Evolutionary conservation across 2,888 invertebrate genomes (phyloP), one percentile per base, ranked within the genome.

Genomic region (Eilema sororculum): DNA sequence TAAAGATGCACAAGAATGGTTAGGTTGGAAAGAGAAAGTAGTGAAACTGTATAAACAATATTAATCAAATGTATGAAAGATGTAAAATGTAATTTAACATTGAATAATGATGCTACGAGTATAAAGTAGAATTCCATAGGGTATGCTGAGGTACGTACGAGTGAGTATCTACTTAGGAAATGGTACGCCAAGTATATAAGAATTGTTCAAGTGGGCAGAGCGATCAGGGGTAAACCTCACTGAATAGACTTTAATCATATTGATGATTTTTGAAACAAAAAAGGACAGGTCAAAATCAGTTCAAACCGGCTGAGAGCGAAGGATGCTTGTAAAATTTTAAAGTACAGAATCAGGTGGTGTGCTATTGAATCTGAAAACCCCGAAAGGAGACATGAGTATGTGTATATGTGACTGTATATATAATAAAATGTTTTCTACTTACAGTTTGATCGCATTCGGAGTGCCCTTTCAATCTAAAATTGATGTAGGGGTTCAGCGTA

Each of bases 401-500:
- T 41, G 41, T 41, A 16, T 46, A 5, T 52, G 9, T 8, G 9
- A 52, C 20, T n/a, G n/a, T 2, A 3, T 3, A 28, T 4, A n/a
- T 58, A 16, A 41, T 25, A 4, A 62, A 62, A 41, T 6, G 6
- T n/a, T 46, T 20, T 20, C 16, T 64, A 90, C 91, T 91, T 85
- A 95, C 95, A 66, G 87, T 84, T 58, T 88, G 86, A 25, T 85
- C 88, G 62, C 87, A 88, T 75, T 95, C 93, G 71, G 93, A 89
- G 69, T 96, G 96, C 80, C 96, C 97, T 56, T 96, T 95, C 5
- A 97, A 37, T 68, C 95, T 96, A 87, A 97, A 96, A 79, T 97
- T 97, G 59, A 96, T 84, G 61, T 93, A 92, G 0, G 96, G 96
- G 80, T 96, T 96, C 65, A 96, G 89, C 1, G 95, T 95, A 76